phyloP scores from a whole-genome alignment of 2,797 vertebrate species.

The Myoxocephalus aenaeus region DNA sequence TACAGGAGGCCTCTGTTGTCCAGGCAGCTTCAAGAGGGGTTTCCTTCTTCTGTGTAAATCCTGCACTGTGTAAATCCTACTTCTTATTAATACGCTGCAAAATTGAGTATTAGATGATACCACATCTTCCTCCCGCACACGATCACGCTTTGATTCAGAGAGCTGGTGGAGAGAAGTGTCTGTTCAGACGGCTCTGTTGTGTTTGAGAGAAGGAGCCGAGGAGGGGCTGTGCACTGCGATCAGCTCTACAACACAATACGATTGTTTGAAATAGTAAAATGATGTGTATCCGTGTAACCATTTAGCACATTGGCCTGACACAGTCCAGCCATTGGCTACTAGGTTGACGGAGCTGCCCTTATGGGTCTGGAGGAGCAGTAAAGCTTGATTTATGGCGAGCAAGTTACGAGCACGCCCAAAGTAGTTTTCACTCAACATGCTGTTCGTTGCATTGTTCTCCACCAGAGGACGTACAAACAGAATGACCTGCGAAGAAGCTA shows the following conservation, averaged over 20 bases:
- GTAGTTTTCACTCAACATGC: neutral
- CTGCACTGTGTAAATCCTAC: neutral
- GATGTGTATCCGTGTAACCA: neutral
- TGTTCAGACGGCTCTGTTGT: too few relatives aligned
- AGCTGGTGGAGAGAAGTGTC: too few relatives aligned
- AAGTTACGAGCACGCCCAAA: neutral
- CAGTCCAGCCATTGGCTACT: too few relatives aligned
- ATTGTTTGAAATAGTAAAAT: neutral
- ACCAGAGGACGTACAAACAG: neutral
- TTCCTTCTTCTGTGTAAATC: slow-evolving; percentile 1
- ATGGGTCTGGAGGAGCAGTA: too few relatives aligned
- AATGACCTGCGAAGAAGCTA: too few relatives aligned
- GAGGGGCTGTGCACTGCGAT: neutral
- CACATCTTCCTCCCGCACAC: too few relatives aligned
- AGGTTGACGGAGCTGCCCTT: too few relatives aligned
- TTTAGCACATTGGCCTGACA: neutral
- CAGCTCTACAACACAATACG: neutral
- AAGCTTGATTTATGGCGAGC: neutral
- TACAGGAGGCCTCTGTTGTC: slow-evolving; percentile 42
- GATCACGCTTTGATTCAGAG: too few relatives aligned
- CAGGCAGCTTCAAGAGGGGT: slow-evolving; percentile 14
- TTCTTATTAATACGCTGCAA: neutral
- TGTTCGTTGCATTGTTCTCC: neutral
- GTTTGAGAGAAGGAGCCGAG: too few relatives aligned
- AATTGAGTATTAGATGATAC: neutral